A percentile compares a stretch with the other conserved stretches of the same genome.
These are phyloP conservation scores for Oedothorax gibbosus DNA, from an alignment of 1,140 invertebrate genomes.

Conservation along the genomic window DNA sequence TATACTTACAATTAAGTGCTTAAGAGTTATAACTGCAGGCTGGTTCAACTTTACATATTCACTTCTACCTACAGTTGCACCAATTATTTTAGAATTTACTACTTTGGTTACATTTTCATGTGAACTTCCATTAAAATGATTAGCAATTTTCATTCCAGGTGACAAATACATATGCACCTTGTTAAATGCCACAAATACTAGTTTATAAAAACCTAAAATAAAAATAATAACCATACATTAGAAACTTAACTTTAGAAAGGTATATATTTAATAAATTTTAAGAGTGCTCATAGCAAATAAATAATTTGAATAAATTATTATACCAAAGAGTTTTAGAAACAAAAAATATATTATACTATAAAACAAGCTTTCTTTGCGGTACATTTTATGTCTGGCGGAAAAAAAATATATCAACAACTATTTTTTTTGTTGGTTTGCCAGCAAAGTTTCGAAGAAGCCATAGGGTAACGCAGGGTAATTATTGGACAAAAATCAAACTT, in stretches of 20 bases:
- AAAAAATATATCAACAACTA: no score
- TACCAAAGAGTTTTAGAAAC: no score
- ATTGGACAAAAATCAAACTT: no score
- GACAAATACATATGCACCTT: constrained; percentile 85
- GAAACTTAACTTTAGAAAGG: background rate
- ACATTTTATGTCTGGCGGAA: no score
- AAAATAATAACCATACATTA: background rate
- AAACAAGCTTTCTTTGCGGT: no score
- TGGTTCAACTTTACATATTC: constrained; percentile 83
- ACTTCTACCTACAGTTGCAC: constrained; percentile 86
- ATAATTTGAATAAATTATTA: no score
- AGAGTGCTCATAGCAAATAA: no score
- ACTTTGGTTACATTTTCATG: constrained; percentile 70
- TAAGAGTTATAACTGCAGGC: constrained; percentile 84
- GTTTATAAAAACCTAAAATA: constrained; percentile 71
- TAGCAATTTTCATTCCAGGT: constrained; percentile 60
- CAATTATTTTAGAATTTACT: constrained; percentile 90
- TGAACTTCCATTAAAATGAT: background rate
- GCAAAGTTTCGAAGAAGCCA: no score
- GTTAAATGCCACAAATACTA: constrained; percentile 94
- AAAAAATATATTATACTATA: no score
- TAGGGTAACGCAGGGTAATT: no score
- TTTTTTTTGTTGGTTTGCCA: no score
- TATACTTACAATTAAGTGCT: constrained; percentile 77
- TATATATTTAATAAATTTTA: background rate